Evolutionary conservation across 2,888 invertebrate genomes (phyloP), one percentile per base, ranked within the genome.

Genomic region (Hipparchia semele): DNA sequence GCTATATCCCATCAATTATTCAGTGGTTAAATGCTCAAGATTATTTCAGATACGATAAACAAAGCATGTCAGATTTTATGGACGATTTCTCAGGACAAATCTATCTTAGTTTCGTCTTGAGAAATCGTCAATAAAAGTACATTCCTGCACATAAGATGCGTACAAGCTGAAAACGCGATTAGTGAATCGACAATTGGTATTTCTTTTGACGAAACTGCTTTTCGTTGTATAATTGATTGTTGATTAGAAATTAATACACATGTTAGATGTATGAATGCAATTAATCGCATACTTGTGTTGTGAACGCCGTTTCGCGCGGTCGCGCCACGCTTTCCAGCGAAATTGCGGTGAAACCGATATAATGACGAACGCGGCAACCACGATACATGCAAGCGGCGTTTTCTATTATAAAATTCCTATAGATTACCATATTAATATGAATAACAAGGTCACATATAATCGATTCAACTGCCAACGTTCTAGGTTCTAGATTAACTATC

Each of bases 261-360:
- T 81, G 85, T 88, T 88, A 87, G 82, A 83, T 82, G 82, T 86
- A 81, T 86, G 84, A 85, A 85, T 86, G 88, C 86, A 91, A 90
- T 91, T 90, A 91, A 85, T 80, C 83, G 89, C 88, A 90, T 91
- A 89, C 83, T 87, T 86, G 80, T 81, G 80, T 79, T 79, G 83
- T 83, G 84, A 87, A 87, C 87, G 84, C 83, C 88, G 92, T 88
- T 85, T 84, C 90, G 89, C 90, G 86, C 87, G 91, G 90, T 83
- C 87, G 90, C 84, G 78, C 81, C 77, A 75, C 79, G 88, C 91
- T 91, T 92, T 92, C 90, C 82, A 90, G 83, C 85, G 82, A 90
- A 90, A 88, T 86, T 85, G 85, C 83, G 85, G 90, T 87, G 90
- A 91, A 93, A 91, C 84, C 86, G 84, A 88, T 87, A 87, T 86